Evolutionary conservation across 2,888 invertebrate species (phyloP), one percentile per base, ranked within the genome.

Genomic region (Scaptomyza polygonia): DNA sequence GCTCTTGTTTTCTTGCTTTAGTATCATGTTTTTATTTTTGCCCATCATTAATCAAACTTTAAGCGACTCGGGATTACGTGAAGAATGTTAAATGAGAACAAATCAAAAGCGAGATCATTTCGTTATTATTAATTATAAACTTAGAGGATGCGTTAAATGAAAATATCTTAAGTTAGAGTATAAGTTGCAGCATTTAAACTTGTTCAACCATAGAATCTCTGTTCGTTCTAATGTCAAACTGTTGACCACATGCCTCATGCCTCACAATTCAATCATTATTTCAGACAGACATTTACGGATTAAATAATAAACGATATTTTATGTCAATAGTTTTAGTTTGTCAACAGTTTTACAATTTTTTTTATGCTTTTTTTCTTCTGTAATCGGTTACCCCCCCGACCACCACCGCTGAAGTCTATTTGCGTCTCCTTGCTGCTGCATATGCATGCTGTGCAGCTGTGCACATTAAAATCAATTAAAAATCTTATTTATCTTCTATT

Each of bases 401-500:
- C 12, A 25, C 25, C 25, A 5, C 25, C 5, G 25, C 5, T n/a
- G n/a, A n/a, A n/a, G 40, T 14, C 49, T n/a, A 9, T 27, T 18
- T 34, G 5, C 30, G 7, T 14, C 18, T 16, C n/a, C 18, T 16
- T 21, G 29, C 42, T 43, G 7, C 27, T 68, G 40, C 55, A 63
- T 67, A 68, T 68, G 54, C 59, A 72, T 72, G 73, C 42, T 71
- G 61, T 84, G 81, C 86, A 82, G 86, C 82, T 82, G 82, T 86
- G 84, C 86, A 72, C 86, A 82, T 86, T 80, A 77, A 86, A 86
- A 83, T 86, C 86, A 82, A 82, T 82, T 82, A 82, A 82, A 80
- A 82, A 83, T 80, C 75, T 80, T 86, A 82, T 83, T 80, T 82
- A 83, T 86, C 74, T 82, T 74, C 65, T 64, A 78, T 72, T 59